phyloP scores from a whole-genome alignment of 2,888 invertebrate genomes.

The Sisyra terminalis region DNA sequence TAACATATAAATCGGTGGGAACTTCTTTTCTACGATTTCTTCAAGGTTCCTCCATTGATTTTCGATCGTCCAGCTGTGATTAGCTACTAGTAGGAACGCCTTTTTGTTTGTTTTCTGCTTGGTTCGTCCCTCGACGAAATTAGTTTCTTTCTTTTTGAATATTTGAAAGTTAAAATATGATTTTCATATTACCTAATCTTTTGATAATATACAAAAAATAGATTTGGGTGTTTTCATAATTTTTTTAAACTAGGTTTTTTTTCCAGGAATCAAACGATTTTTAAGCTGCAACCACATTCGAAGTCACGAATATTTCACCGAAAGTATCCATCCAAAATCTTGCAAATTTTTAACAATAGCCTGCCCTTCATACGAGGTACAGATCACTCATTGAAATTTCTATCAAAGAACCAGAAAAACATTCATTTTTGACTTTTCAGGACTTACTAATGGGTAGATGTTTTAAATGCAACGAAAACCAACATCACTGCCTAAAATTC shows the following conservation, averaged over 20 bases:
- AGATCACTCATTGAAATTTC: conserved; percentile 12
- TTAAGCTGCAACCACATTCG: conserved; percentile 80
- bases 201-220: neutral
- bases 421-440: conserved; percentile 23
- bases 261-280: conserved; percentile 43
- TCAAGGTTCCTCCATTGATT: too few relatives aligned
- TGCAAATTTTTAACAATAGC: conserved; percentile 67
- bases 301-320: conserved; percentile 67
- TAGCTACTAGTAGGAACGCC: too few relatives aligned
- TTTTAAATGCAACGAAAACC: conserved; percentile 46
- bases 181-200: neutral
- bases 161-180: too few relatives aligned
- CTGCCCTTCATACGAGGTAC: conserved; percentile 61
- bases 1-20: too few relatives aligned
- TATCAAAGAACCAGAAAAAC: neutral
- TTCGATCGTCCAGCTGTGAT: too few relatives aligned
- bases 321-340: conserved; percentile 52
- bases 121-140: too few relatives aligned
- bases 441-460: conserved; percentile 53
- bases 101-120: too few relatives aligned
- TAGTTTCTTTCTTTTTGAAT: too few relatives aligned
- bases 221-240: neutral
- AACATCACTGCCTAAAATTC: conserved; percentile 50
- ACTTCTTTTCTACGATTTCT: too few relatives aligned
- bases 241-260: conserved; percentile 3